Base-by-base conservation (phyloP, 2,888 invertebrate genomes). In the Diarsia mendica region DNA sequence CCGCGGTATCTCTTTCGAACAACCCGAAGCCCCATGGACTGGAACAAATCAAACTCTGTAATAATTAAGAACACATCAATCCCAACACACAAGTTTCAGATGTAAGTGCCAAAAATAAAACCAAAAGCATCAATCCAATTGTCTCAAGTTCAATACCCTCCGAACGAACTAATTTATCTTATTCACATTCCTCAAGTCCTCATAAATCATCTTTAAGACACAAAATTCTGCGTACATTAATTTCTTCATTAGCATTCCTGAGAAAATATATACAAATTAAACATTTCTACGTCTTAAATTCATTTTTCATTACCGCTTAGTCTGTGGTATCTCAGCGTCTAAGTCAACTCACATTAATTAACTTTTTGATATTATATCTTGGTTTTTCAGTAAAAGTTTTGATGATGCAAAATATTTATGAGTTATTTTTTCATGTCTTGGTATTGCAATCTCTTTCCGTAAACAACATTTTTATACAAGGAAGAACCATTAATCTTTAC, bases 271-370 rank as follows among this genome's bases (percentile, higher is more conserved):
- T 69, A 73, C 46, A 51, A 83, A 87, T 74, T 53, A 66, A 74
- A 77, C 53, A 67, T 79, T 70, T 39, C 39, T 80, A 71, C 77
- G 39, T 65, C 68, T 64, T 77, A 70, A 74, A 87, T 83, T 70
- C 39, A 23, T 85, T 83, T 72, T 83, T 85, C 80, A 87, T 87
- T 87, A 87, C 75, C 20, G 61, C 51, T 67, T 80, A 61, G 85
- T 87, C 77, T 67, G 72, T 66, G 33, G 46, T 44, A 78, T 85
- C 64, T 70, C 49, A 39, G 15, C 61, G 60, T 65, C 68, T 73
- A 71, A 73, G 85, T 75, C 48, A 67, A 75, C 83, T 71, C 71
- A 75, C 73, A 75, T 87, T 77, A 68, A 87, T 83, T 87, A 66
- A 75, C 65, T 70, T 72, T 51, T 51, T 64, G 46, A 75, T 78